Conservation (phyloP, 2,888 invertebrate species). For the Ceraclea dissimilis region DNA sequence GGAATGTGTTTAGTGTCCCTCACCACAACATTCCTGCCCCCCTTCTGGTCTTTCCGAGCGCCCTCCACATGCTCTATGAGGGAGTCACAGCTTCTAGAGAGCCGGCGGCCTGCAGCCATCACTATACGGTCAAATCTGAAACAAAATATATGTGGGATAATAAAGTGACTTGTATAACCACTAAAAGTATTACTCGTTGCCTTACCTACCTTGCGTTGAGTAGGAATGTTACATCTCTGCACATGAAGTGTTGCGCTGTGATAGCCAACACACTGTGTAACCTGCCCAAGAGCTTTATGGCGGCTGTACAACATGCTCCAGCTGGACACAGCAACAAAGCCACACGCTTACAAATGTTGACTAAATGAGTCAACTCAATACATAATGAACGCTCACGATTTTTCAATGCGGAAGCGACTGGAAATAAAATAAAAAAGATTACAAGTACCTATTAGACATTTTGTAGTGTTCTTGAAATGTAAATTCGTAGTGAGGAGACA, state of each 20-base stretch:
- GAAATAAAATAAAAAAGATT: too few species aligned
- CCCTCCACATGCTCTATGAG: slow-evolving; percentile 53
- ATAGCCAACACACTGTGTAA: slow-evolving; percentile 18
- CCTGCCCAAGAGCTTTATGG: slow-evolving; percentile 12
- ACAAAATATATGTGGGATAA: not conserved
- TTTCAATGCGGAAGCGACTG: slow-evolving; percentile 18
- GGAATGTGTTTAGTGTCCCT: slow-evolving; percentile 58
- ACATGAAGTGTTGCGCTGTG: slow-evolving; percentile 13
- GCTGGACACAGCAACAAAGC: slow-evolving; percentile 14
- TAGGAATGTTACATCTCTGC: slow-evolving; percentile 12
- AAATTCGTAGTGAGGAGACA: too few species aligned
- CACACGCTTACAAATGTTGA: slow-evolving; percentile 1
- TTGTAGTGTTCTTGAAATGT: slow-evolving; percentile 1
- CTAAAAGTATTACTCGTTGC: too few species aligned
- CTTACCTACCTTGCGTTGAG: slow-evolving; percentile 12
- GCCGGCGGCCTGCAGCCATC: slow-evolving; percentile 51
- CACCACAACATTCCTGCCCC: slow-evolving; percentile 40
- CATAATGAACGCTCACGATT: slow-evolving; percentile 19
- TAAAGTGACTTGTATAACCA: too few species aligned
- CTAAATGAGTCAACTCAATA: slow-evolving; percentile 14
- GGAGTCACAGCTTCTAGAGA: slow-evolving; percentile 49
- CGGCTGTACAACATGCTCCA: slow-evolving; percentile 15
- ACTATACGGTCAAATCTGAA: slow-evolving; percentile 49
- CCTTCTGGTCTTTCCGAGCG: slow-evolving; percentile 16
- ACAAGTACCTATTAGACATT: too few species aligned